Conservation (phyloP, 2,113 vertebrate species). For the Neogobius melanostomus region DNA sequence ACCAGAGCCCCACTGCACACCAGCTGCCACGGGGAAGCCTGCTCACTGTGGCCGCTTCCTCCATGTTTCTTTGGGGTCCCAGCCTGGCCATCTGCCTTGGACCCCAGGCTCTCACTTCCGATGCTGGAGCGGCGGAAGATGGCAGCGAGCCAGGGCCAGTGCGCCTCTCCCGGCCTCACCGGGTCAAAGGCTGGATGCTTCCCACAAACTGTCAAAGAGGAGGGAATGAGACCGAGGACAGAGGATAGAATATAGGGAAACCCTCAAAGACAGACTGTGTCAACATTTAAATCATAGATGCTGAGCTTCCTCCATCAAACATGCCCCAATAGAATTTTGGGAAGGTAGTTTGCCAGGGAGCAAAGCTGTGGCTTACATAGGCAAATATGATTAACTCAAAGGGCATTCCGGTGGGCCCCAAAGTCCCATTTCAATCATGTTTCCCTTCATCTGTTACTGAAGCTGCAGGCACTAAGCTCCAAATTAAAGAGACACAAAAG, state of each 20-base stretch:
- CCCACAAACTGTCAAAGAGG: conserved; percentile 85
- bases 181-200: conserved; percentile 84
- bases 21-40: conserved; percentile 85
- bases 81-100: conserved; percentile 76
- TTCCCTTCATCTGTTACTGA: neutral
- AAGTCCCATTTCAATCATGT: conserved; percentile 10
- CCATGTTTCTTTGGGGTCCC: conserved; percentile 78
- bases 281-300: conserved; percentile 25
- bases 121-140: conserved; percentile 82
- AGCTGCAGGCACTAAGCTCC: neutral
- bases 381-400: conserved; percentile 6
- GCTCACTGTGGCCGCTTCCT: conserved; percentile 26
- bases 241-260: conserved; percentile 9
- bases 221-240: conserved; percentile 46
- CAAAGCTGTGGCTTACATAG: conserved; percentile 22
- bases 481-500: neutral
- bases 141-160: conserved; percentile 96
- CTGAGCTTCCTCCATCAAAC: conserved; percentile 1
- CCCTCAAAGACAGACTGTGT: conserved; percentile 30
- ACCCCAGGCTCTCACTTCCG: conserved; percentile 68
- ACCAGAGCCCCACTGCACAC: conserved; percentile 94
- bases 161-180: conserved; percentile 76
- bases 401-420: neutral
- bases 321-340: neutral
- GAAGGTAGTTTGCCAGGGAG: conserved; percentile 20